phyloP scores from a whole-genome alignment of 2,113 vertebrate genomes.

The Perca fluviatilis region DNA sequence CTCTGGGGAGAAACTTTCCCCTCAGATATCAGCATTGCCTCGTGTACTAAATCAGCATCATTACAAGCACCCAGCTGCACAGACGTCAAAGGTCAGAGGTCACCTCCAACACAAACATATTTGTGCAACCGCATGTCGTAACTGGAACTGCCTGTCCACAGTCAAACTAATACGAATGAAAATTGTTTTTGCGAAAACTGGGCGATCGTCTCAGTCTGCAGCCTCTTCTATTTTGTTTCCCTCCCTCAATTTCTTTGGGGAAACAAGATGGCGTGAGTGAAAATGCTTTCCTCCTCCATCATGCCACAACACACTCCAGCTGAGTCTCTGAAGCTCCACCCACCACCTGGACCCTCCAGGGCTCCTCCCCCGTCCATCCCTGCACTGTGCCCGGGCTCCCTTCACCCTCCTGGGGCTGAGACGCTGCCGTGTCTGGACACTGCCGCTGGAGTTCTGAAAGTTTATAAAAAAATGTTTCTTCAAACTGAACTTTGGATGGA shows the following conservation, averaged over 20 bases:
- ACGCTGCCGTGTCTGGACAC: neutral
- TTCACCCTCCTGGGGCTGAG: conserved; percentile 42
- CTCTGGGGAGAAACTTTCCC: neutral
- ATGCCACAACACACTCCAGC: conserved; percentile 60
- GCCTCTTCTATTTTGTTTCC: neutral
- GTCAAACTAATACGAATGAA: neutral
- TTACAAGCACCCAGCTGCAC: neutral
- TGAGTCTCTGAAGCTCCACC: conserved; percentile 38
- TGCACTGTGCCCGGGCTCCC: neutral
- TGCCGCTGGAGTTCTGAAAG: conserved; percentile 60
- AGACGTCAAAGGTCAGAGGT: conserved; percentile 16
- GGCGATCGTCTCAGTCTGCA: neutral
- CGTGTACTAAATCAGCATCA: neutral
- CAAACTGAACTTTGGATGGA: neutral
- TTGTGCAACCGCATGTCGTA: neutral
- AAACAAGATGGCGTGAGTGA: neutral
- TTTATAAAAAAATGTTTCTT: neutral
- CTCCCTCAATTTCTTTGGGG: neutral
- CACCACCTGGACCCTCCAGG: conserved; percentile 40
- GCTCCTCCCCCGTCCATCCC: conserved; percentile 31
- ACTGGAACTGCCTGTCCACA: too few relatives aligned
- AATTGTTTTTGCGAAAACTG: neutral
- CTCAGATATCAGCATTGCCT: neutral
- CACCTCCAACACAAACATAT: neutral
- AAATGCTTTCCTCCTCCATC: conserved; percentile 9